Base-by-base conservation (phyloP, 2,113 vertebrate genomes). In the Antennarius striatus region DNA sequence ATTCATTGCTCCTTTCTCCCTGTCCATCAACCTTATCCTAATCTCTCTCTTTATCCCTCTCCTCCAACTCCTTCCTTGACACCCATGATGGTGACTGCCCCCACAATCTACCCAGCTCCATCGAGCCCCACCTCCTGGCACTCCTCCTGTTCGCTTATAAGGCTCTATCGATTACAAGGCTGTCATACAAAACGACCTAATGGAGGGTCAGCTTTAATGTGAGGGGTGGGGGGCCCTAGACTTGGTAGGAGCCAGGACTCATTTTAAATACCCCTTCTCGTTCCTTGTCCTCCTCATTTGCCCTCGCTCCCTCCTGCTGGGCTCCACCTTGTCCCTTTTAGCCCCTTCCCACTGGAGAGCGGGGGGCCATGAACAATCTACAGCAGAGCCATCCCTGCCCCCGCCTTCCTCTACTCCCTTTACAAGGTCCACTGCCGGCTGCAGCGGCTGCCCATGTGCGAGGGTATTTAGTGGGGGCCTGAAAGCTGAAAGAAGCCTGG, bases 161-260 rank as follows among this genome's bases (percentile, higher is more conserved):
- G 89, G 85, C 90, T 94, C 93, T 91, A 95, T 96, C 94, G 93
- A 98, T 96, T 94, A 95, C 93, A 93, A 94, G 91, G 83, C 90
- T 78, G 83, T 88, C 63, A 76, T 90, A 95, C 93, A 92, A 92
- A 93, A 92, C 91, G 84, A 91, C 90, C 94, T 94, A 96, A 96
- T 92, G 93, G 92, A 92, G 93, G 94, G 96, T 95, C 94, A 94
- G 91, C 83, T 92, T 94, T 96, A 97, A 97, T 95, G 81, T 77
- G 93, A 71, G 93, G 92, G 92, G 63, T 13, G 93, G 91, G 91
- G 92, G 90, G 90, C 4, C 4, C 4, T 68, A 81, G 16, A 57
- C 73, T 56, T 63, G 56, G 76, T 75, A 61, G 62, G 71, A 76
- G 54, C 56, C 54, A 63, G 72, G 72, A 67, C 52, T 47, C n/a